phyloP scores from a whole-genome alignment of 2,797 vertebrate species.

The Pseudopleuronectes americanus region DNA sequence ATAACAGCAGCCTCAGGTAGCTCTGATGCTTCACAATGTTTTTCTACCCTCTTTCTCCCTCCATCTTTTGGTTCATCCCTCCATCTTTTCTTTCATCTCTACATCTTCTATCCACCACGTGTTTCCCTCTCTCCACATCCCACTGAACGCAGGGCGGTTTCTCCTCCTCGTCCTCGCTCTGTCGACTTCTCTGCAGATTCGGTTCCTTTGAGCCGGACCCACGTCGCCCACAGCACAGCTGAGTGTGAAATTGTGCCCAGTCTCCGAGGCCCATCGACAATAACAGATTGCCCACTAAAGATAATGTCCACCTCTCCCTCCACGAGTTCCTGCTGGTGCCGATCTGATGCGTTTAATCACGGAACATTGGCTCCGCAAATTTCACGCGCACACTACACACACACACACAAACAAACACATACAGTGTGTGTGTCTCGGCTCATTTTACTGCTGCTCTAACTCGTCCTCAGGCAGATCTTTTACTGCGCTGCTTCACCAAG shows the following conservation, averaged over 20 bases:
- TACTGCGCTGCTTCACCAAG: slow-evolving; percentile 27
- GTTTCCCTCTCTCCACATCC: background rate
- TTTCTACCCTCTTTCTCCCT: background rate
- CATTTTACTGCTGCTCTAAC: slow-evolving; percentile 24
- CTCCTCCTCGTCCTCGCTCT: background rate
- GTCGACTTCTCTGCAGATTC: slow-evolving; percentile 28
- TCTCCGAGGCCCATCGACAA: slow-evolving; percentile 38
- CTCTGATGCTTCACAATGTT: background rate
- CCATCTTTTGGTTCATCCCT: no score
- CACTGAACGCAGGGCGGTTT: no score
- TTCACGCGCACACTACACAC: slow-evolving; percentile 9
- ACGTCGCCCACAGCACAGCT: slow-evolving; percentile 47
- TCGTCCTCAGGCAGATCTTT: slow-evolving; percentile 30
- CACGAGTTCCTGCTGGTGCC: slow-evolving; percentile 13
- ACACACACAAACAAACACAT: slow-evolving; percentile 14
- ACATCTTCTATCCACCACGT: no score
- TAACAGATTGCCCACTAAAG: slow-evolving; percentile 68
- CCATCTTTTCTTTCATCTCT: background rate
- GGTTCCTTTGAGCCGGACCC: slow-evolving; percentile 22
- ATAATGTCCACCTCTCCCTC: slow-evolving; percentile 42
- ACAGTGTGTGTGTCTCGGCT: slow-evolving; percentile 9
- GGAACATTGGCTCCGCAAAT: slow-evolving; percentile 5
- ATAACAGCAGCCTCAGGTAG: slow-evolving; percentile 4
- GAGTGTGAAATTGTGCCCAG: slow-evolving; percentile 76
- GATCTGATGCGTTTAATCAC: slow-evolving; percentile 38